Evolutionary conservation across 2,888 invertebrate species (phyloP), one percentile per base, ranked within the genome.

Genomic region (Drosophila paracracens): DNA sequence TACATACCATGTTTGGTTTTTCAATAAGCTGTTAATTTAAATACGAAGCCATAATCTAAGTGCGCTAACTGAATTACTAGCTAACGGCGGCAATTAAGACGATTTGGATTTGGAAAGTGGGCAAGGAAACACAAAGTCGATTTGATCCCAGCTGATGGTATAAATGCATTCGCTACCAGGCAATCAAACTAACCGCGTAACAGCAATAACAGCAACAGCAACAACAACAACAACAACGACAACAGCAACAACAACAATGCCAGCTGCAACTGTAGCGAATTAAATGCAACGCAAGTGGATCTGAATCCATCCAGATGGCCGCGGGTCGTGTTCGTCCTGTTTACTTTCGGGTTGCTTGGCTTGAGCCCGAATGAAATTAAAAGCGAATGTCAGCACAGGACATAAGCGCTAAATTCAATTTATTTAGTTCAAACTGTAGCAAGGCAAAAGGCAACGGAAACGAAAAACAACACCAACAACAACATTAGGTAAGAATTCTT

Each of bases 381-480:
- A 82, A 79, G 74, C 83, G 75, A 86, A 88, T 88, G 88, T 81
- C 81, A 77, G 86, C 52, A 54, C 70, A 70, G 73, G 82, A 75
- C 81, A 87, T 86, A 82, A 86, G 86, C 80, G 79, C 82, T 81
- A 77, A 86, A 88, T 87, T 88, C 79, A 86, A 86, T 87, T 87
- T 87, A 83, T 82, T 88, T 83, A 74, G 72, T 68, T 86, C 71
- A 79, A 82, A 77, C 76, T 82, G 54, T 58, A 69, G 61, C 60
- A 63, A 46, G 48, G 76, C 57, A 54, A 65, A 73, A 61, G 69
- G 67, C 70, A 65, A 54, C 29, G 8, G 27, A 29, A 67, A 31
- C 38, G 62, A 56, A 11, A 58, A 38, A 38, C 56, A 56, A 29
- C 13, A 61, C 36, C 33, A 74, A 40, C 54, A 75, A 56, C 71